Evolutionary conservation across 2,113 vertebrate genomes (phyloP).

Genomic region (Hydrochoerus hydrochaeris): DNA sequence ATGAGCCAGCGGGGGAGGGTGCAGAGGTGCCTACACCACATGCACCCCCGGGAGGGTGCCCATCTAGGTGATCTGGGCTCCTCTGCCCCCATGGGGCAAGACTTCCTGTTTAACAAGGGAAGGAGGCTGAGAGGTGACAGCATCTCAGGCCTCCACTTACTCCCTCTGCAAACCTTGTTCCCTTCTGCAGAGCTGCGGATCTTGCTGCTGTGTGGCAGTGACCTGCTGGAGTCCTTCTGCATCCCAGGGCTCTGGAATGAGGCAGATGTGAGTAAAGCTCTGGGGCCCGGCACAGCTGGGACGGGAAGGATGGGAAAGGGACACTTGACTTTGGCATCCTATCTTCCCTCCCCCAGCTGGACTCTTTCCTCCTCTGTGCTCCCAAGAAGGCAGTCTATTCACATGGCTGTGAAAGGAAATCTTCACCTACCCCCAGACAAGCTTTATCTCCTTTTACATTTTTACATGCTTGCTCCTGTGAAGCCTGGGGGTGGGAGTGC

Average conservation of each 20-base stretch:
- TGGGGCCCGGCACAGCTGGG: rapidly evolving
- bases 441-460: not conserved
- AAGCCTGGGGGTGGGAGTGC: not conserved
- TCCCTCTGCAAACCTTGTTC: constrained; percentile 41
- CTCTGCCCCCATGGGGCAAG: rapidly evolving
- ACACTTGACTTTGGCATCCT: not conserved
- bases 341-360: not conserved
- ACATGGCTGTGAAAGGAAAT: not conserved
- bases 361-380: not conserved
- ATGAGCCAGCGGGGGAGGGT: not conserved
- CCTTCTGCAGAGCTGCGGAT: constrained; percentile 94
- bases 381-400: not conserved
- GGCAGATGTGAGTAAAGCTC: constrained; percentile 93
- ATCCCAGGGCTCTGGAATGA: constrained; percentile 99
- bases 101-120: too few relatives aligned
- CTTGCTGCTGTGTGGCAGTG: constrained; percentile 97
- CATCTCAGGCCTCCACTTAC: not conserved
- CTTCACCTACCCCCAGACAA: not conserved
- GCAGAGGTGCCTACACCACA: not conserved
- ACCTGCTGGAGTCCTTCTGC: constrained; percentile 99
- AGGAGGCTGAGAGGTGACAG: not conserved
- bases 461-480: not conserved
- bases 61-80: not conserved
- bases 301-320: not conserved
- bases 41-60: rapidly evolving